Evolutionary conservation across 2,797 vertebrate species (phyloP).

Genomic region (Sardinella longiceps): DNA sequence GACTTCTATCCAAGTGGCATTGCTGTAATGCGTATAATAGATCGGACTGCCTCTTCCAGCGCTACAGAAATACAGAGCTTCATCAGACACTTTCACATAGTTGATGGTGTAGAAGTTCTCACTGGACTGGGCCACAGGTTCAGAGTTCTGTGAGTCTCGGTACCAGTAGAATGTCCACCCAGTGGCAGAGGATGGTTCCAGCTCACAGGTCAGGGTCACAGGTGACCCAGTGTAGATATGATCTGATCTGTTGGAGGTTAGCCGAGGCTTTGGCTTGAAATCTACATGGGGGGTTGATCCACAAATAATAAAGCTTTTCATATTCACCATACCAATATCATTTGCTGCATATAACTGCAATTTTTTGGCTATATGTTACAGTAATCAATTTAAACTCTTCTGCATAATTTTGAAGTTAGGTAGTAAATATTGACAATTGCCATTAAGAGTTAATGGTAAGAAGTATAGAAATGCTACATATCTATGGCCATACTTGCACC

Average conservation of each 20-base stretch:
- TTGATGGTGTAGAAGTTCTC: slow-evolving; percentile 35
- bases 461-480: too few relatives aligned
- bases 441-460: too few relatives aligned
- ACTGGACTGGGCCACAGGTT: background rate
- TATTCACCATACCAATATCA: background rate
- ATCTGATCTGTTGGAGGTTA: background rate
- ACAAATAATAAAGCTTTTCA: background rate
- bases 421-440: too few relatives aligned
- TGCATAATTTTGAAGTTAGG: too few relatives aligned
- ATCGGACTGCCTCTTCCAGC: slow-evolving; percentile 28
- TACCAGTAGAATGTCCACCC: slow-evolving; percentile 37
- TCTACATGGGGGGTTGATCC: background rate
- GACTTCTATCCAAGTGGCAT: background rate
- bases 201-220: slow-evolving; percentile 29
- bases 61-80: background rate
- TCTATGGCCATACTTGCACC: background rate
- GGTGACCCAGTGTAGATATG: slow-evolving; percentile 13
- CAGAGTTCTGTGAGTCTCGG: slow-evolving; percentile 31
- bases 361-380: too few relatives aligned
- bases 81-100: slow-evolving; percentile 3
- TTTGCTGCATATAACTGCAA: too few relatives aligned
- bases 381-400: too few relatives aligned
- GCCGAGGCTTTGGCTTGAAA: slow-evolving; percentile 4
- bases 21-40: slow-evolving; percentile 16
- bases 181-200: slow-evolving; percentile 1